phyloP scores from a whole-genome alignment of 1,140 invertebrate species.

The Papilio xuthus region DNA sequence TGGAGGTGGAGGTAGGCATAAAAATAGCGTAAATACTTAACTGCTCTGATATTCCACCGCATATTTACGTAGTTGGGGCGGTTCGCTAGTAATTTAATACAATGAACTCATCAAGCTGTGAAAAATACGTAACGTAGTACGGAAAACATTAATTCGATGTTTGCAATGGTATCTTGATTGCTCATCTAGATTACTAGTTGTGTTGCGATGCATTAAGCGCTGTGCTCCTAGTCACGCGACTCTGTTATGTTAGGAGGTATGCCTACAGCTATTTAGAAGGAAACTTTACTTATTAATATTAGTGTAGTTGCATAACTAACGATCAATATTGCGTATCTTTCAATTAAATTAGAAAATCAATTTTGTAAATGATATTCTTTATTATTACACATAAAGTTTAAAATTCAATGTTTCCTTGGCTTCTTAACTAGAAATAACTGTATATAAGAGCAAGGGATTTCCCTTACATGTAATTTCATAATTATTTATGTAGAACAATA shows the following conservation, averaged over 20 bases:
- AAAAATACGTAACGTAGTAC: conserved; percentile 9
- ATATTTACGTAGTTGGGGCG: background rate
- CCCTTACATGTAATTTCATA: too few species aligned
- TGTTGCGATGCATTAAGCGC: conserved; percentile 9
- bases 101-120: conserved; percentile 24
- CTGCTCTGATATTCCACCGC: background rate
- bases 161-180: conserved; percentile 22
- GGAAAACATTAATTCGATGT: conserved; percentile 21
- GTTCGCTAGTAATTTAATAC: background rate
- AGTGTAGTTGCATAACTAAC: background rate
- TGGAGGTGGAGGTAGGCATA: background rate
- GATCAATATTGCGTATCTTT: too few species aligned
- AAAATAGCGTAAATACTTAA: background rate
- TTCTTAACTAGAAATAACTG: too few species aligned
- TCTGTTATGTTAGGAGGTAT: background rate
- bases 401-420: too few species aligned
- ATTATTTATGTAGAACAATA: too few species aligned
- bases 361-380: too few species aligned
- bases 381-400: too few species aligned
- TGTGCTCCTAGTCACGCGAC: conserved; percentile 3
- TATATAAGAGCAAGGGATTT: too few species aligned
- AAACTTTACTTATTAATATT: background rate
- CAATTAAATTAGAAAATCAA: too few species aligned
- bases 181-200: conserved; percentile 12
- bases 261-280: background rate